Evolutionary conservation across 2,113 vertebrate genomes (phyloP), one percentile per base, ranked within the genome.

Genomic region (Phocoena sinus): DNA sequence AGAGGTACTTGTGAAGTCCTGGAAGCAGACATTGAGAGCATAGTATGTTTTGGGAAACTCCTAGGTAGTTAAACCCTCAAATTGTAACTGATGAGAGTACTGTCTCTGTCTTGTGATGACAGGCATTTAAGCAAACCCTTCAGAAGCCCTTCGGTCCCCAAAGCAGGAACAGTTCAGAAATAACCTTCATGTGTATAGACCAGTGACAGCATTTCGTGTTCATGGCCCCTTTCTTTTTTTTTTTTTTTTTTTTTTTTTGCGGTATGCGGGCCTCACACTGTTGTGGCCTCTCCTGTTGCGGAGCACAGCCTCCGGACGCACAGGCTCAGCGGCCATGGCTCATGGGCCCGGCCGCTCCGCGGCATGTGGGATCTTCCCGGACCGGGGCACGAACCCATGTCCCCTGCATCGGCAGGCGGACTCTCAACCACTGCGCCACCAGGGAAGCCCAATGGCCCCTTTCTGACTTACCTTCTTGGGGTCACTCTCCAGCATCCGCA

Each of bases 401-500:
- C 44, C 44, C 44, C 44, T 47, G 44, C 44, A 47, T 47, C 44
- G 44, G 44, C 47, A 47, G 47, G 47, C 47, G 47, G 47, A 47
- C 11, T 47, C 47, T 47, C 47, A 47, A 47, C 47, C 47, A 47
- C 47, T 47, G 47, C 11, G 47, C 47, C 47, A 47, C 47, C 47
- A 47, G 47, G 11, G 47, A 47, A 47, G 47, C 12, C 47, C 47
- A 47, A 44, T 23, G 47, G 12, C 14, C 38, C 6, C 17, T 71
- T 96, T 68, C 86, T 97, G 77, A 98, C 58, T 36, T 3, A 25
- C 65, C 68, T 1, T 53, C 56, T 89, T 79, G 90, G 63, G 58
- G 47, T 94, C 96, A 4, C 9, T 1, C 96, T 96, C 76, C 98
- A 99, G 99, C 97, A 99, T 99, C 91, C 99, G 99, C 31, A 99